Percentiles rank a stretch among this genome's conserved stretches.
These are phyloP conservation scores for Oreochromis niloticus DNA, from an alignment of 2,113 vertebrate genomes.

Conservation along the genomic window DNA sequence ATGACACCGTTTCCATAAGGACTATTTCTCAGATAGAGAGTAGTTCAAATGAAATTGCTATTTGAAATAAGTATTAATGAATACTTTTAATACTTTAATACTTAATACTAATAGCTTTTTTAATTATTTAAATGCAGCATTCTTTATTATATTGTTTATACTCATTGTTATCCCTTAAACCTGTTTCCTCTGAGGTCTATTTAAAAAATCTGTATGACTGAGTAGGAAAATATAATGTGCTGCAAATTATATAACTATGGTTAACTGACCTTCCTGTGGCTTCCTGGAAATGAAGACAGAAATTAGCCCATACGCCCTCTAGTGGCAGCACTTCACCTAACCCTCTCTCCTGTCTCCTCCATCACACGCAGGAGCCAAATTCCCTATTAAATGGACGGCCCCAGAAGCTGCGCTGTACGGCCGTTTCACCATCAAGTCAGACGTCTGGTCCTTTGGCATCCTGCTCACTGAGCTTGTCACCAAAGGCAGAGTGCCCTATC, in stretches of 20 bases:
- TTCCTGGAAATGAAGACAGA: not conserved
- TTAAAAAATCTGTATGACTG: not conserved
- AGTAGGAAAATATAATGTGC: not conserved
- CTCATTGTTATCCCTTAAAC: not conserved
- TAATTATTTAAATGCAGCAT: rapidly evolving
- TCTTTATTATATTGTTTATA: not conserved
- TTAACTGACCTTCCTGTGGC: not conserved
- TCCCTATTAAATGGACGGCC: conserved; percentile 96
- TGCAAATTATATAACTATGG: not conserved
- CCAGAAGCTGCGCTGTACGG: conserved; percentile 92
- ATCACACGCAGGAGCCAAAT: conserved; percentile 83
- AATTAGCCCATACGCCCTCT: conserved; percentile 1
- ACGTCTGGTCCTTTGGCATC: conserved; percentile 96
- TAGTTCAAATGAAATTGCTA: not conserved
- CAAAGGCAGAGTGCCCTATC: conserved; percentile 94
- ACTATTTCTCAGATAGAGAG: not conserved
- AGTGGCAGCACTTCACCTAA: conserved; percentile 1
- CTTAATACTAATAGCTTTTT: not conserved
- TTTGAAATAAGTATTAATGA: not conserved
- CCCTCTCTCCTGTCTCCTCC: not conserved
- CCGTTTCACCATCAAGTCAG: conserved; percentile 95
- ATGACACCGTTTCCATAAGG: not conserved
- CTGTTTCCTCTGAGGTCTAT: not conserved
- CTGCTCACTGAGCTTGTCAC: conserved; percentile 90
- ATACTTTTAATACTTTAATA: not conserved